Conservation (phyloP, 2,113 vertebrate genomes). For the Gallinago jamesoni region DNA sequence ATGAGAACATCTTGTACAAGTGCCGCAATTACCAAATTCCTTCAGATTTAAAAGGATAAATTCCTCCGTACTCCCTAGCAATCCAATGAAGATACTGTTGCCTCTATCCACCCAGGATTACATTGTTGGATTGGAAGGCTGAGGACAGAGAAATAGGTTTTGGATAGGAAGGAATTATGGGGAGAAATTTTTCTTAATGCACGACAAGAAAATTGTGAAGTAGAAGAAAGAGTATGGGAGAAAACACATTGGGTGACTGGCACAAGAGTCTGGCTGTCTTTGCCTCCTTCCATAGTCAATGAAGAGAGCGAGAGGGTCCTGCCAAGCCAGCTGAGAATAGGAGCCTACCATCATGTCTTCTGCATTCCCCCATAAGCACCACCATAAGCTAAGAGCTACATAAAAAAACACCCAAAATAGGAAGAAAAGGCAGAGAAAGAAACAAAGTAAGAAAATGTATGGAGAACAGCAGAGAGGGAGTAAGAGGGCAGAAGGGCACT, state of each 20-base stretch:
- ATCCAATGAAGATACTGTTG: background rate
- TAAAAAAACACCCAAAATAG: background rate
- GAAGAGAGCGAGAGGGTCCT: background rate
- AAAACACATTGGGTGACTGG: background rate
- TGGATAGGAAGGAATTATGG: background rate
- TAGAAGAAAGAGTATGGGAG: background rate
- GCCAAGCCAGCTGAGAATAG: background rate
- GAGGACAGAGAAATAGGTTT: background rate
- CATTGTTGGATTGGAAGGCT: background rate
- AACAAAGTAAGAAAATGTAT: background rate
- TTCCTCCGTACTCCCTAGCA: background rate
- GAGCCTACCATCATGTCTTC: background rate
- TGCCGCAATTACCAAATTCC: background rate
- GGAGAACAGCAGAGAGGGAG: background rate
- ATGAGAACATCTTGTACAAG: background rate
- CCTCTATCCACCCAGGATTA: background rate
- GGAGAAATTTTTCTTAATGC: background rate
- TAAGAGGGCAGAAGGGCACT: background rate
- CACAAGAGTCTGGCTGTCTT: background rate
- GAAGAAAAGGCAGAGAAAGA: background rate
- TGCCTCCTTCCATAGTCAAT: background rate
- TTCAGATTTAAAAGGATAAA: background rate
- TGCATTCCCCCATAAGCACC: background rate
- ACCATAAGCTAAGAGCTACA: background rate
- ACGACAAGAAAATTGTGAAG: background rate